phyloP scores from a whole-genome alignment of 2,113 vertebrate species.

The Pithys albifrons region DNA sequence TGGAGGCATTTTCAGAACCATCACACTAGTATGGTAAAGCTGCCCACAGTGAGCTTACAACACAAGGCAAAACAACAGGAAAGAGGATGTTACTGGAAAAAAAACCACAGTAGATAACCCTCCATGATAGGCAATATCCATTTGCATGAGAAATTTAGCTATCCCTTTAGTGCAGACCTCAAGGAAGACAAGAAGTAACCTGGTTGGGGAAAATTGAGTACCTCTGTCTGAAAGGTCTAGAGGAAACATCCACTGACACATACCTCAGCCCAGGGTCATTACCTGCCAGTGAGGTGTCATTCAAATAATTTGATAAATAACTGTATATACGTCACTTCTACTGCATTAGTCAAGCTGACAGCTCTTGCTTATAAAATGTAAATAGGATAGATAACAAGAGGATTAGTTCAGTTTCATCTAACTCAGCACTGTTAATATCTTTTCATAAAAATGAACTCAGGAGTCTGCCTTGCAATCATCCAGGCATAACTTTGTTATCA shows the following conservation, averaged over 20 bases:
- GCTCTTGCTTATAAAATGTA: slow-evolving; percentile 10
- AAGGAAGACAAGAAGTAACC: not conserved
- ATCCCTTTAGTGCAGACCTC: not conserved
- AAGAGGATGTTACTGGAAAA: not conserved
- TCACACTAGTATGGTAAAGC: not conserved
- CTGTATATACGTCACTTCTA: not conserved
- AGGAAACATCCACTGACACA: not conserved
- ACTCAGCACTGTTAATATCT: slow-evolving; percentile 27
- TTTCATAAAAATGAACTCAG: slow-evolving; percentile 45
- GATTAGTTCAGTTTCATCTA: slow-evolving; percentile 31
- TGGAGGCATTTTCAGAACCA: not conserved
- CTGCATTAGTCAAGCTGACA: not conserved
- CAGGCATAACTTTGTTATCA: slow-evolving; percentile 54
- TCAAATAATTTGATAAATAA: not conserved
- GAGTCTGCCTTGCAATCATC: slow-evolving; percentile 36
- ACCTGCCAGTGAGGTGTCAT: not conserved
- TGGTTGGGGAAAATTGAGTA: not conserved
- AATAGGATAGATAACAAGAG: not conserved
- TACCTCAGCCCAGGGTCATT: not conserved
- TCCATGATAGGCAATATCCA: not conserved
- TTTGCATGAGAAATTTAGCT: not conserved
- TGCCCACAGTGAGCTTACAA: not conserved
- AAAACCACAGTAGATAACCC: not conserved
- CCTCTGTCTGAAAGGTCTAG: not conserved
- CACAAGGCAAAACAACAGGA: not conserved